phyloP scores from a whole-genome alignment of 2,888 invertebrate genomes.

The Tachina lurida region DNA sequence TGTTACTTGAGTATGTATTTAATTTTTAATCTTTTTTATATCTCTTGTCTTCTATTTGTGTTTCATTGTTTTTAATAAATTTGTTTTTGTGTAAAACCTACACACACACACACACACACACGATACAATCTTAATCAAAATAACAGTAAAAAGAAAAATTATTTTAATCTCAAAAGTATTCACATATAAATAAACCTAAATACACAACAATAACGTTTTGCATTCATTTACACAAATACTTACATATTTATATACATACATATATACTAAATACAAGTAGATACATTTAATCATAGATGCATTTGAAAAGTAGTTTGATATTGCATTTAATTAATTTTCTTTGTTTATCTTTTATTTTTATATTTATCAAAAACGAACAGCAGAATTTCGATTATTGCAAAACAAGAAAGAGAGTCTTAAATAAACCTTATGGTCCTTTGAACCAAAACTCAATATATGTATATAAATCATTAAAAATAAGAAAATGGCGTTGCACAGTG shows the following conservation, averaged over 20 bases:
- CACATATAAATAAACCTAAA: neutral
- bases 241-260: neutral
- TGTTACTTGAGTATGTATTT: slow-evolving; percentile 93
- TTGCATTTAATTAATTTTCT: slow-evolving; percentile 12
- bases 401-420: too few relatives aligned
- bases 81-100: neutral
- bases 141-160: slow-evolving; percentile 23
- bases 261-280: slow-evolving; percentile 9
- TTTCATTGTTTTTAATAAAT: slow-evolving; percentile 7
- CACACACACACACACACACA: neutral
- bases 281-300: slow-evolving; percentile 31
- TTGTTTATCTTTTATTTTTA: neutral
- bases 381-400: slow-evolving; percentile 16
- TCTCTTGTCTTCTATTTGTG: neutral
- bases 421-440: too few relatives aligned
- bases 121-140: slow-evolving; percentile 16
- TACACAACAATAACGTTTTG: neutral
- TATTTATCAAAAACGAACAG: neutral
- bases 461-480: too few relatives aligned
- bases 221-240: neutral
- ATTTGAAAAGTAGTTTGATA: slow-evolving; percentile 37
- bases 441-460: too few relatives aligned
- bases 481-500: too few relatives aligned
- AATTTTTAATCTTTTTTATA: slow-evolving; percentile 26
- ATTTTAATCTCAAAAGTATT: slow-evolving; percentile 4